phyloP scores from a whole-genome alignment of 2,888 invertebrate genomes.

The Cancer borealis region DNA sequence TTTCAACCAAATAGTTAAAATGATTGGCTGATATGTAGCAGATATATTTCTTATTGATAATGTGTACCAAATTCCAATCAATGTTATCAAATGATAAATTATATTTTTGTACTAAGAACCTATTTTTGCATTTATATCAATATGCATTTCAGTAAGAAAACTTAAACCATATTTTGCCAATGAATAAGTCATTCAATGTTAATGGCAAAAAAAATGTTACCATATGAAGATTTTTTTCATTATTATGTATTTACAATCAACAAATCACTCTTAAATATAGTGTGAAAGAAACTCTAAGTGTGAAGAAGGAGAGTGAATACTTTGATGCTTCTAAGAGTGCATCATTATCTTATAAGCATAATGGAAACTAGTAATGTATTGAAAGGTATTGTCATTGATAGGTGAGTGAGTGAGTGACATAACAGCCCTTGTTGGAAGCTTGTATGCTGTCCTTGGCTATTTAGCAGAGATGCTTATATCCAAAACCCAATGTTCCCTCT shows the following conservation, averaged over 20 bases:
- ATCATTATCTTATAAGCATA: not conserved
- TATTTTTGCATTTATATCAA: slow-evolving; percentile 41
- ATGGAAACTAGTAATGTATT: not conserved
- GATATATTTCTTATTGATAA: slow-evolving; percentile 28
- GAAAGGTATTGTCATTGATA: not conserved
- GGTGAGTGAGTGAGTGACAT: not conserved
- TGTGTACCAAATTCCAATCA: slow-evolving; percentile 23
- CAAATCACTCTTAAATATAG: not conserved
- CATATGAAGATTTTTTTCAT: not conserved
- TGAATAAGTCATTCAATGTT: not conserved
- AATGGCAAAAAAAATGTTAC: slow-evolving; percentile 28
- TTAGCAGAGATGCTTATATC: not conserved
- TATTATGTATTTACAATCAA: not conserved
- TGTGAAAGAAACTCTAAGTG: not conserved
- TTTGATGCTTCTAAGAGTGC: not conserved
- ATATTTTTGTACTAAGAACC: slow-evolving; percentile 43
- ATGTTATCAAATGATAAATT: slow-evolving; percentile 33
- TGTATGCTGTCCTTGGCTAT: slow-evolving; percentile 30
- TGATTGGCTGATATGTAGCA: slow-evolving; percentile 24
- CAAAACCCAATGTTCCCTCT: not conserved
- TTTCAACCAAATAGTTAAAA: slow-evolving; percentile 8
- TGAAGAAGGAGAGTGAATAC: not conserved
- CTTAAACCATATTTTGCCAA: not conserved
- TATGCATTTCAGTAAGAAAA: slow-evolving; percentile 25
- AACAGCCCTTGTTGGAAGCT: slow-evolving; percentile 1